Conservation (phyloP, 1,140 invertebrate species). For the Cheumatopsyche charites region DNA sequence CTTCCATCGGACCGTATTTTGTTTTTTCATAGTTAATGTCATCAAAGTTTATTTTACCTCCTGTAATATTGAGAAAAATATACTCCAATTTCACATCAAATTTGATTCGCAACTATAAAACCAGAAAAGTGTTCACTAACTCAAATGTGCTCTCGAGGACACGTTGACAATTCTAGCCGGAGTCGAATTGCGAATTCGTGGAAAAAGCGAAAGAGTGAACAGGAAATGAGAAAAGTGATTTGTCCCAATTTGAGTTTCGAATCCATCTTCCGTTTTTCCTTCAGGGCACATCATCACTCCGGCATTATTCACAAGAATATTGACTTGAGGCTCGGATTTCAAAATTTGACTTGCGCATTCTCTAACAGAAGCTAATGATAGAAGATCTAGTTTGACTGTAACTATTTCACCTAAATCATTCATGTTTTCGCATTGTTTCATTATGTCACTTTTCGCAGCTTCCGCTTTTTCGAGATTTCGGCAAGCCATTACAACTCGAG, state of each 20-base stretch:
- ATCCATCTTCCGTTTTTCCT: slow-evolving; percentile 75
- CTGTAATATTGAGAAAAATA: slow-evolving; percentile 48
- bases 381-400: slow-evolving; percentile 71
- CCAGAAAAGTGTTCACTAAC: slow-evolving; percentile 48
- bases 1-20: slow-evolving; percentile 63
- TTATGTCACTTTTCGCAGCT: slow-evolving; percentile 59
- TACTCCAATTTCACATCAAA: not conserved
- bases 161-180: slow-evolving; percentile 65
- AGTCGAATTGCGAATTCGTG: slow-evolving; percentile 67
- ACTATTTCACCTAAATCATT: slow-evolving; percentile 63
- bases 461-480: slow-evolving; percentile 63
- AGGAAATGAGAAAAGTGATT: slow-evolving; percentile 86
- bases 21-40: slow-evolving; percentile 71
- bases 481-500: slow-evolving; percentile 82
- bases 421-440: slow-evolving; percentile 55
- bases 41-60: slow-evolving; percentile 70
- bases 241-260: slow-evolving; percentile 82
- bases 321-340: slow-evolving; percentile 66
- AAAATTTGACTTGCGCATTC: slow-evolving; percentile 71
- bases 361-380: slow-evolving; percentile 73
- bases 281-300: slow-evolving; percentile 76
- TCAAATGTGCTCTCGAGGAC: slow-evolving; percentile 60
- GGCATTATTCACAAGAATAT: slow-evolving; percentile 83
- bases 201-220: slow-evolving; percentile 79
- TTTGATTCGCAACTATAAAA: not conserved